Evolutionary conservation across 2,888 invertebrate species (phyloP), one percentile per base, ranked within the genome.

Genomic region (Catocala nupta): DNA sequence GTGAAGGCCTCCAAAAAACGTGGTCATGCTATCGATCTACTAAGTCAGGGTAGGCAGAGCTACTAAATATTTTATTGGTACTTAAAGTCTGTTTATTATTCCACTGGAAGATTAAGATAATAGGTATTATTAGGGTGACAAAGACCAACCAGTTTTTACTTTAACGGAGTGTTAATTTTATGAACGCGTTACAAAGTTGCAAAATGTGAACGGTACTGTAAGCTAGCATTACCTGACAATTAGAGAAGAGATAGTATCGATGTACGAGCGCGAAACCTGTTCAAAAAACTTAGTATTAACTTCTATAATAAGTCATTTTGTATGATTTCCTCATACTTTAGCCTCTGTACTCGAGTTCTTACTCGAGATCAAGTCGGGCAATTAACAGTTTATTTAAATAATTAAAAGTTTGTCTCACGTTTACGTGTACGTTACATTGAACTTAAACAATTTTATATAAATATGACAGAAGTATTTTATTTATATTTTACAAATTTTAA

Each of bases 31-130:
- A 89, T 89, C 85, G 90, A 90, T 90, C 88, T 83, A 77, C 84
- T 83, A 83, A 81, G 88, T 82, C 83, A 77, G 77, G 81, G 81
- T 83, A 87, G 84, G 82, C 81, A 79, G 78, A 83, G 87, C 87
- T 84, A 86, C 91, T 90, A 91, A 93, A 92, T 91, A 91, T 93
- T 93, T 93, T 93, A 93, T 93, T 81, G 90, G 88, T 85, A 88
- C 81, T 92, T 90, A 93, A 93, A 89, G 83, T 81, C 77, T 81
- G 83, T 92, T 93, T 93, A 92, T 90, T 92, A 89, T 87, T 81
- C 84, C 77, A 79, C 86, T 88, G 81, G 63, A 75, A 90, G 90
- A 91, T 93, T 93, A 93, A 88, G 84, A 84, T 92, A 91, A 93
- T 92, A 91, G 90, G 88, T 83, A 78, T 83, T 86, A 89, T 90